These are phyloP conservation scores for Chlorocebus sabaeus DNA, from an alignment of 2,113 vertebrate genomes.

Conservation along the genomic window DNA sequence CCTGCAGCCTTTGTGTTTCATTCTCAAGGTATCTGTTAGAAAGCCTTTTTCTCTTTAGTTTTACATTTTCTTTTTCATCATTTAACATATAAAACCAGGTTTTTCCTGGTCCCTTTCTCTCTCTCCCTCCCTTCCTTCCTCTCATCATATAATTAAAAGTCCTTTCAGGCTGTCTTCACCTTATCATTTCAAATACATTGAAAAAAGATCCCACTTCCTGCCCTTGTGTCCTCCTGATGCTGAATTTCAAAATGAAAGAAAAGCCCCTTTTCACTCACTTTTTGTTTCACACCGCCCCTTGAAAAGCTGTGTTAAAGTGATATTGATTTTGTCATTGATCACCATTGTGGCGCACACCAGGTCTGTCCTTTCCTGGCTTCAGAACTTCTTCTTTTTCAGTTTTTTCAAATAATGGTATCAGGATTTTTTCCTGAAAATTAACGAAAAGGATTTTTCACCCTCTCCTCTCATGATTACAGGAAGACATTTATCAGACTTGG, in stretches of 20 bases:
- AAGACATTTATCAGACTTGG: neutral
- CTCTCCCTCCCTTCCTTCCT: slow-evolving; percentile 14
- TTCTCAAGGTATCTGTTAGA: neutral
- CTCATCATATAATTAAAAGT: slow-evolving; percentile 72
- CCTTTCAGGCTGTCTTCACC: slow-evolving; percentile 73
- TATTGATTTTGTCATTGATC: neutral
- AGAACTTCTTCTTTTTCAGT: neutral
- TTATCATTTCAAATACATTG: slow-evolving; percentile 75
- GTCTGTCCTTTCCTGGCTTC: neutral
- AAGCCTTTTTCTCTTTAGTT: neutral
- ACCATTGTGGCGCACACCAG: neutral
- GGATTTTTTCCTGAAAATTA: neutral
- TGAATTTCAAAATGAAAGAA: slow-evolving; percentile 68
- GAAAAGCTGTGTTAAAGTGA: neutral
- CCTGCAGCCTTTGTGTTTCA: neutral
- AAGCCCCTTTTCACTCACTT: neutral
- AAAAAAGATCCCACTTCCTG: slow-evolving; percentile 61
- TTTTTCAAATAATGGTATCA: slow-evolving; percentile 15
- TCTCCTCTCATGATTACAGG: neutral
- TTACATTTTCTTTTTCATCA: slow-evolving; percentile 35
- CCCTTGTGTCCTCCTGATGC: slow-evolving; percentile 52
- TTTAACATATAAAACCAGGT: slow-evolving; percentile 22
- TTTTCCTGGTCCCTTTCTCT: neutral
- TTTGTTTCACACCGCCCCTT: neutral
- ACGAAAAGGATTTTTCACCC: neutral